Base-by-base conservation (phyloP, 2,888 invertebrate species). In the Xiphydria camelus region DNA sequence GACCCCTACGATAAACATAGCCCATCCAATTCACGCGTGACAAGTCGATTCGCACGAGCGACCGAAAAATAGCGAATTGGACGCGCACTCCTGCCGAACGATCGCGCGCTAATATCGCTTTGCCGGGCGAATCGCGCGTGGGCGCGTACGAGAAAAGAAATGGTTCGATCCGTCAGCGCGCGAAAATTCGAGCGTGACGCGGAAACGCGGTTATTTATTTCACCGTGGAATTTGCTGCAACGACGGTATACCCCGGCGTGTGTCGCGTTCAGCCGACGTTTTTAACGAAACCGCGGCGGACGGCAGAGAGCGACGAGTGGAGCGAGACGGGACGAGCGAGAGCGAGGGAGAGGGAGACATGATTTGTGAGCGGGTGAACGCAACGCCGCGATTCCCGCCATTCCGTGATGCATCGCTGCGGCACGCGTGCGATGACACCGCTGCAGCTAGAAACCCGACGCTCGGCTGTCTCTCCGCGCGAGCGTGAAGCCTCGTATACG, bases 321-420 rank as follows among this genome's bases (percentile, higher is more conserved):
- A 23, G 33, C 41, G 42, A 23, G 23, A 17, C 20, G 10, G 25
- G 36, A 47, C 18, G 31, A 25, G 23, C 45, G 37, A n/a, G 18
- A 37, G 22, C 17, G 14, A 9, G 10, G 29, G 17, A 10, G 9
- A 12, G 26, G 26, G 39, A 21, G 49, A 50, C 54, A 69, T 67
- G 69, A 68, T 69, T 69, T 69, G 68, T 63, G 65, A 63, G 57
- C 68, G 53, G 56, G 20, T 39, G 54, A 53, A 56, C 60, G 60
- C 53, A 57, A 53, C 59, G 57, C 55, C 54, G 53, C 64, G 64
- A 66, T 61, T 58, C 60, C 63, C 64, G 62, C 70, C 71, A 61
- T 69, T 64, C 58, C 53, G 62, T 69, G 71, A 72, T 70, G 66
- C 70, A 71, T 71, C 64, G 68, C 60, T 66, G 68, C 67, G 64